phyloP scores from a whole-genome alignment of 2,888 invertebrate species.

The Anthrax anthrax region DNA sequence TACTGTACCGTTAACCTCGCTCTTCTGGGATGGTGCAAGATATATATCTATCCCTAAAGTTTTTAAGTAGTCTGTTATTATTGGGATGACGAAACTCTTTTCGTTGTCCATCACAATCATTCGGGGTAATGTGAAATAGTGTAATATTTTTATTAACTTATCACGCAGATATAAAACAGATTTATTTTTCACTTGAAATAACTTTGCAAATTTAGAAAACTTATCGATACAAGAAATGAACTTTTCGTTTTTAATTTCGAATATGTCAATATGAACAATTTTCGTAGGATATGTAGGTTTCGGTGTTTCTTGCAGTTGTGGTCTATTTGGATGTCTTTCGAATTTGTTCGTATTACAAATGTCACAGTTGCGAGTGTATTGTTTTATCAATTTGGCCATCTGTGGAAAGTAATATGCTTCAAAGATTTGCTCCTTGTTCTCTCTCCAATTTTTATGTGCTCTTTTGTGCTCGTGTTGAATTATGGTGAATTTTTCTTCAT shows the following conservation, averaged over 20 bases:
- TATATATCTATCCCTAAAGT: constrained; percentile 2
- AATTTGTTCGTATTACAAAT: not conserved
- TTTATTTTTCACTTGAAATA: constrained; percentile 1
- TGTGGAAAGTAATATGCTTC: constrained; percentile 1
- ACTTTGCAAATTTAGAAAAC: too few species aligned
- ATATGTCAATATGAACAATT: not conserved
- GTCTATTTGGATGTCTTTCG: not conserved
- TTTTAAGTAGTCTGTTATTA: constrained; percentile 1
- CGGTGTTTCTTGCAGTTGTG: too few species aligned
- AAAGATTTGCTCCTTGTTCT: constrained; percentile 3
- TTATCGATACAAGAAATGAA: too few species aligned
- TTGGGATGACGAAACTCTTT: constrained; percentile 2
- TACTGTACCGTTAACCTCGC: constrained; percentile 5
- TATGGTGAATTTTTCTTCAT: too few species aligned
- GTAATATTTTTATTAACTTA: too few species aligned
- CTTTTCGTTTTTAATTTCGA: too few species aligned
- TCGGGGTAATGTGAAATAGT: constrained; percentile 1
- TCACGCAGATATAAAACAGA: not conserved
- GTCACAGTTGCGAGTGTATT: too few species aligned
- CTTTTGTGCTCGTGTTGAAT: constrained; percentile 6
- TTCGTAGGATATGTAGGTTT: not conserved
- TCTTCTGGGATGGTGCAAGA: too few species aligned
- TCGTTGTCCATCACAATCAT: constrained; percentile 2
- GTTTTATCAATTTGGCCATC: not conserved
- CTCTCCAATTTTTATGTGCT: constrained; percentile 2